Evolutionary conservation across 2,797 vertebrate genomes (phyloP).

Genomic region (Selene dorsalis): DNA sequence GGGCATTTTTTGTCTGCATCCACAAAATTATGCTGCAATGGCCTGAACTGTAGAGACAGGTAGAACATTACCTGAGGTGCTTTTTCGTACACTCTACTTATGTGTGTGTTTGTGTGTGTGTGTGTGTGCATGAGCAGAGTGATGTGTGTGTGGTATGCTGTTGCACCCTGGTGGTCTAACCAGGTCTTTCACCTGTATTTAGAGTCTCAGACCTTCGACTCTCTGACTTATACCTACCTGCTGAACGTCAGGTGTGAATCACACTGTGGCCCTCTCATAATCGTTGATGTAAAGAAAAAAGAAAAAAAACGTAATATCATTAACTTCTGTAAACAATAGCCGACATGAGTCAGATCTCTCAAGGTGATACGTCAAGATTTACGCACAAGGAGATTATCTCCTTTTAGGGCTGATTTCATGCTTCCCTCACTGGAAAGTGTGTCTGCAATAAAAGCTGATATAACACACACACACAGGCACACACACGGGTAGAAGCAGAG

Average conservation of each 20-base stretch:
- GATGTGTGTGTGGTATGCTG: constrained; percentile 41
- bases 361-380: constrained; percentile 28
- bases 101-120: not conserved
- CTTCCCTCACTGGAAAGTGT: constrained; percentile 29
- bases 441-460: constrained; percentile 37
- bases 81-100: constrained; percentile 41
- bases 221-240: not conserved
- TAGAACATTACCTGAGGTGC: constrained; percentile 47
- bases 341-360: constrained; percentile 20
- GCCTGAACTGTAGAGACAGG: constrained; percentile 39
- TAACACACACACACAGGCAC: not conserved
- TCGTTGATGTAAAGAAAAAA: not conserved
- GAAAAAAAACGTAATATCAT: constrained; percentile 25
- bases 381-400: constrained; percentile 26
- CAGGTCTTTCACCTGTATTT: constrained; percentile 40
- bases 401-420: constrained; percentile 30
- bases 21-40: constrained; percentile 23
- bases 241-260: not conserved
- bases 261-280: not conserved
- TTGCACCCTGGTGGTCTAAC: constrained; percentile 73
- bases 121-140: not conserved
- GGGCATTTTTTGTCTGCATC: constrained; percentile 23
- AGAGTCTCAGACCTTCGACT: not conserved
- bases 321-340: not conserved
- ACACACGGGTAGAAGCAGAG: constrained; percentile 5